These are phyloP conservation scores for Promerops cafer DNA, from an alignment of 2,113 vertebrate species.

Conservation along the genomic window DNA sequence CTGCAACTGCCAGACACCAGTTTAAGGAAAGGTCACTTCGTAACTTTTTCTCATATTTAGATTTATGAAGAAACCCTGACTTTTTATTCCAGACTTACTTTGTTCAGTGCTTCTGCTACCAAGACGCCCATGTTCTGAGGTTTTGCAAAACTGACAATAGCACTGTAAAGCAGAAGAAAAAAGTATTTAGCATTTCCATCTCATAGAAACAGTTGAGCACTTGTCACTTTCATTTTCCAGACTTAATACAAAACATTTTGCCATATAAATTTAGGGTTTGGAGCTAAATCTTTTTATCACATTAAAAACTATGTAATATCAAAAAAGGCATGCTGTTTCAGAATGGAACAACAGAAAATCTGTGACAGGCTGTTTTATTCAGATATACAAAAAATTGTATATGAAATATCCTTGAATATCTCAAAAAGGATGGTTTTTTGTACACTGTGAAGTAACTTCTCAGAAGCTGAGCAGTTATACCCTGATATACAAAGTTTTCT, in stretches of 20 bases:
- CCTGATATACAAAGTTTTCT: neutral
- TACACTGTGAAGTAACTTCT: neutral
- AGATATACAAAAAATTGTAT: neutral
- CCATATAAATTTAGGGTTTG: neutral
- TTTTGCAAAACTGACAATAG: constrained; percentile 65
- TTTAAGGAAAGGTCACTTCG: neutral
- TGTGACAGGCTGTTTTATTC: neutral
- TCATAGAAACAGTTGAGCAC: neutral
- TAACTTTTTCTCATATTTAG: neutral
- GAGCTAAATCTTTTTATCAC: neutral
- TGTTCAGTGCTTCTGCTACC: constrained; percentile 76
- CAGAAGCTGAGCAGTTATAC: neutral
- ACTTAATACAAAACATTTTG: neutral
- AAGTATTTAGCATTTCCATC: neutral
- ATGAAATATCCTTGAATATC: neutral
- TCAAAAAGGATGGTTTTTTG: neutral
- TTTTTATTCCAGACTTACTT: constrained; percentile 66
- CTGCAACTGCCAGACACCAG: neutral
- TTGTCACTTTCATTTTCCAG: neutral
- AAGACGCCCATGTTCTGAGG: constrained; percentile 77
- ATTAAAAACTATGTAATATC: neutral
- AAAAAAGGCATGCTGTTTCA: neutral
- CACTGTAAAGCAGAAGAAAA: constrained; percentile 70
- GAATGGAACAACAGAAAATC: neutral
- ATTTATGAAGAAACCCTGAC: neutral